Evolutionary conservation across 2,113 vertebrate genomes (phyloP), one percentile per base, ranked within the genome.

Genomic region (Meles meles): DNA sequence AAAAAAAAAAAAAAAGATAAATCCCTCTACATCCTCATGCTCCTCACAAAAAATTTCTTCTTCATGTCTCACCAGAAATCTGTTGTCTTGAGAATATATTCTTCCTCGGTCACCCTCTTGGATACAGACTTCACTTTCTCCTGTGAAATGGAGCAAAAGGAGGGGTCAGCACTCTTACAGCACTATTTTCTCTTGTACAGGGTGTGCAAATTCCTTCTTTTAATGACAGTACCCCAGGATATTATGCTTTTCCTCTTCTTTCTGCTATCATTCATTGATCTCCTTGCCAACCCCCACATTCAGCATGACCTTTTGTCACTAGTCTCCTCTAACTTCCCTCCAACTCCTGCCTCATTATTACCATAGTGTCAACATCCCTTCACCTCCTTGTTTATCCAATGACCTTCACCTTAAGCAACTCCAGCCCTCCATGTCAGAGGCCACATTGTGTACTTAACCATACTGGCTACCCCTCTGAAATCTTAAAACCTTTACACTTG

Each of bases 191-290:
- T 72, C 31, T 63, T 88, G 23, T 20, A 34, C 27, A 42, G 5
- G 12, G 42, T 34, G 29, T 49, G 20, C 21, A 39, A 44, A 39
- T 39, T 14, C 23, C 37, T 76, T 80, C 8, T n/a, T 81, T 88
- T 74, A 80, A 23, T 29, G 20, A 71, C 21, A 59, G 17, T 34
- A 7, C 21, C n/a, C 34, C 17, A 39, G 13, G 37, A 59, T 52
- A 29, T 10, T 71, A 0, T 20, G 39, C 61, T n/a, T 27, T 25
- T 44, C 21, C 27, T 27, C 2, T 55, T 34, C 10, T 37, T 44
- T 12, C 3, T 15, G 13, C 34, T 4, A 0, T 29, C 34, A 0
- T 55, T 11, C 42, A 21, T 14, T 39, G 18, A 15, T 63, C 37
- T 92, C 79, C n/a, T 83, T 49, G 29, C 23, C 47, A 47, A 20